Conservation (phyloP, 1,140 invertebrate species). For the Propsilocerus akamusi region DNA sequence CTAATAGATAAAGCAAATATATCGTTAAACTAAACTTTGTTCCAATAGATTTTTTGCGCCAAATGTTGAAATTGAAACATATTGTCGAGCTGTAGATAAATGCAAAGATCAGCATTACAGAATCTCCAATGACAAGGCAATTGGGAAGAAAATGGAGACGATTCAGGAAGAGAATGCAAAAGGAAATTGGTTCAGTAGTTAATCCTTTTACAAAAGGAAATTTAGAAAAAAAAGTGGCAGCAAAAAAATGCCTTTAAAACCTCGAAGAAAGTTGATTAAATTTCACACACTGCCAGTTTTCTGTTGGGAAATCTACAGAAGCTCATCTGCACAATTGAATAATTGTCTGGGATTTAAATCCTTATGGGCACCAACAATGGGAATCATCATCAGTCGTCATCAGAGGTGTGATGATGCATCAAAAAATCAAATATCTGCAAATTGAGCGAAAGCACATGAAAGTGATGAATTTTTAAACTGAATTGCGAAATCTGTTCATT, state of each 20-base stretch:
- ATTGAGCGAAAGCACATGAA: no score
- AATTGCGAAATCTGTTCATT: no score
- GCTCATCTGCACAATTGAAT: no score
- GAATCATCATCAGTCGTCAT: no score
- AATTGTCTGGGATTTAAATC: no score
- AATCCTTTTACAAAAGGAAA: background rate
- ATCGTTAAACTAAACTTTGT: background rate
- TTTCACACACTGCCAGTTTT: constrained; percentile 4
- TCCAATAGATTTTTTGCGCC: background rate
- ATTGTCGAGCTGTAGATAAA: constrained; percentile 1
- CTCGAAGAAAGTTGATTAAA: constrained; percentile 2
- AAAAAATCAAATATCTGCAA: no score
- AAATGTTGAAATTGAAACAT: background rate
- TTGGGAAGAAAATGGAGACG: background rate
- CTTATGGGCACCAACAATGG: no score
- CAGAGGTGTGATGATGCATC: no score
- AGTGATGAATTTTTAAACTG: background rate
- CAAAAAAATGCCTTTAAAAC: background rate
- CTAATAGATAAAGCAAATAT: constrained; percentile 1
- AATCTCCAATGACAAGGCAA: background rate
- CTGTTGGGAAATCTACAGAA: no score
- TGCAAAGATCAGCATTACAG: background rate
- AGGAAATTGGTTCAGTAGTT: background rate
- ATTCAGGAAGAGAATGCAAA: background rate
- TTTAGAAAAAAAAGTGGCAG: background rate